Evolutionary conservation across 2,797 vertebrate genomes (phyloP), one percentile per base, ranked within the genome.

Genomic region (Chelon auratus): DNA sequence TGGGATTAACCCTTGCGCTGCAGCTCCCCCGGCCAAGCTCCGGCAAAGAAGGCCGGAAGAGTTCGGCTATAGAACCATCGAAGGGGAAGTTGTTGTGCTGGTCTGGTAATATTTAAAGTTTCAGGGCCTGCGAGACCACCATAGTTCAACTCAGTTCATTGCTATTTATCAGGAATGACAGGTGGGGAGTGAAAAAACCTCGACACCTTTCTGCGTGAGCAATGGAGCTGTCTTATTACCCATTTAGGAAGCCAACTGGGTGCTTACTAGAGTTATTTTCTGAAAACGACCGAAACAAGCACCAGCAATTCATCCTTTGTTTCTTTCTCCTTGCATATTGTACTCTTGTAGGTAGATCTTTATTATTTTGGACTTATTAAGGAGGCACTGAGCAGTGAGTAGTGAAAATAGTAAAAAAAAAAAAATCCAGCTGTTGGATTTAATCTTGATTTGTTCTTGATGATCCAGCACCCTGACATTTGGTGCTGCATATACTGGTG

Each of bases 141-240:
- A 47, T 20, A 58, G 80, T 82, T 92, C 79, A 77, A 20, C 51
- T 69, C 52, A 67, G 77, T 86, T 85, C 77, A 40, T 71, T 69
- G 84, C 76, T 84, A 84, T 91, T 91, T 80, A 87, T 91, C 84
- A 81, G 75, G 80, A 90, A 57, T 91, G 90, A 85, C 71, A 40
- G 75, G 53, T 54, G n/a, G 20, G 52, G 39, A 75, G 68, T 68
- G 51, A 17, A 48, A 76, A 79, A 68, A 33, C 30, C 65, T 48
- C 51, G 63, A 72, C 86, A 88, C 80, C 84, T 89, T 82, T 83
- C 79, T 75, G 68, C 1, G 47, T 87, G 85, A 90, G 88, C 68
- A 86, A 83, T 87, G 84, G 71, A 84, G 82, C 87, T 86, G 74
- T 89, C 85, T 90, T 79, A 82, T 89, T 85, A 78, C 75, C 77